Evolutionary conservation across 92 coral and sea anemone species (phyloP).

Genomic region (Montipora capitata): DNA sequence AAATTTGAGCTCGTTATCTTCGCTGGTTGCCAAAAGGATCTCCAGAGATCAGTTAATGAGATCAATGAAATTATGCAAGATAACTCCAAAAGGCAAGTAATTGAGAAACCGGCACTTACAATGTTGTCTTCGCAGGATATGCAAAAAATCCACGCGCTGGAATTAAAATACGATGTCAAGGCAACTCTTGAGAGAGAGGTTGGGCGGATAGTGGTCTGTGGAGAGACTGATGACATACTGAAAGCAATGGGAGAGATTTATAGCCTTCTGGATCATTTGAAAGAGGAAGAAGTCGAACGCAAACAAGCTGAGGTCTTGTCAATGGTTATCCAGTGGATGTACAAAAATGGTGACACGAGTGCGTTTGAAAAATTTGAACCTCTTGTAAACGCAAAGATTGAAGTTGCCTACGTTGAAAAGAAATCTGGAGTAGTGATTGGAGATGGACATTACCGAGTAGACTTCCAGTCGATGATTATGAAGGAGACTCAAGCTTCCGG

Average conservation of each 20-base stretch:
- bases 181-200: slow-evolving; percentile 55
- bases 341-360: neutral
- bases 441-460: slow-evolving; percentile 50
- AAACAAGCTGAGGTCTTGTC: slow-evolving; percentile 67
- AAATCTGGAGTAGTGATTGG: slow-evolving; percentile 38
- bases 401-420: slow-evolving; percentile 60
- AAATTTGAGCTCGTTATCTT: slow-evolving; percentile 29
- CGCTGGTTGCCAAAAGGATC: slow-evolving; percentile 54
- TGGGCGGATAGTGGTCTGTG: slow-evolving; percentile 69
- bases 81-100: slow-evolving; percentile 53
- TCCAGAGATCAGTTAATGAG: slow-evolving; percentile 33
- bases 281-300: slow-evolving; percentile 70
- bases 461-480: slow-evolving; percentile 61
- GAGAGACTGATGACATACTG: slow-evolving; percentile 54
- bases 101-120: slow-evolving; percentile 64
- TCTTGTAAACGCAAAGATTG: slow-evolving; percentile 73
- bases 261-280: slow-evolving; percentile 42
- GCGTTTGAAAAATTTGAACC: slow-evolving; percentile 42
- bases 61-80: slow-evolving; percentile 67
- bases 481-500: slow-evolving; percentile 24
- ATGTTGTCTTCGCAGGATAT: slow-evolving; percentile 52
- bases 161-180: slow-evolving; percentile 49
- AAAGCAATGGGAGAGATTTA: slow-evolving; percentile 42
- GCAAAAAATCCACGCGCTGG: slow-evolving; percentile 51
- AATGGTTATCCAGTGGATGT: slow-evolving; percentile 77